Base-by-base conservation (phyloP, 64 coral and sea anemone species). In the Stylophora pistillata region DNA sequence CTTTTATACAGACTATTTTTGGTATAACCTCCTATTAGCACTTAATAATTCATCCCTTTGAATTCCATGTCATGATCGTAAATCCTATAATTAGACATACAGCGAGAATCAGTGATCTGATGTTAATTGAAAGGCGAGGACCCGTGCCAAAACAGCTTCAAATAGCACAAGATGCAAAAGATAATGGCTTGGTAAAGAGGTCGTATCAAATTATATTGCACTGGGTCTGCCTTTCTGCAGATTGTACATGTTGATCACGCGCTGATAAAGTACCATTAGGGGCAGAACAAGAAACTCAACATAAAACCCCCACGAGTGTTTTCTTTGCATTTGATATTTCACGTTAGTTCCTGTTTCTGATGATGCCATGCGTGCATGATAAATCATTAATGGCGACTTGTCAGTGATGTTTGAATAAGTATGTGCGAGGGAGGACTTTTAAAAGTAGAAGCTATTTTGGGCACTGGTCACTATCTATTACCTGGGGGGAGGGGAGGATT, bases 231-330 rank as follows among this genome's bases (percentile, higher is more conserved):
- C 41, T 60, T 30, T 30, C 32, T 53, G 10, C 10, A 53, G 75
- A 56, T 78, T 56, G n/a, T 26, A n/a, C 25, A 12, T 56, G 75
- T 59, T 31, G 25, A 60, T 60, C 15, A n/a, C n/a, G n/a, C n/a
- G 21, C 27, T 33, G 56, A 59, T 79, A 58, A 60, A 53, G 0
- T 20, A 79, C 30, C 28, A 79, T 56, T 13, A 32, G 55, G 20
- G 26, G 27, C 6, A 60, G 32, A 79, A 15, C 55, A 58, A 57
- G 75, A 53, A 15, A 56, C 11, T 27, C n/a, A 15, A 0, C 41
- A 21, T 41, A 76, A 78, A 9, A 56, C 75, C 59, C 30, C 29
- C 28, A 15, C 11, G 77, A 79, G 59, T 79, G 77, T 79, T 79
- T 79, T 60, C 72, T 74, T 74, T 74, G 4, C 14, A 74, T 15